Conservation (phyloP, 2,113 vertebrate genomes). For the Australoheros scitulus region DNA sequence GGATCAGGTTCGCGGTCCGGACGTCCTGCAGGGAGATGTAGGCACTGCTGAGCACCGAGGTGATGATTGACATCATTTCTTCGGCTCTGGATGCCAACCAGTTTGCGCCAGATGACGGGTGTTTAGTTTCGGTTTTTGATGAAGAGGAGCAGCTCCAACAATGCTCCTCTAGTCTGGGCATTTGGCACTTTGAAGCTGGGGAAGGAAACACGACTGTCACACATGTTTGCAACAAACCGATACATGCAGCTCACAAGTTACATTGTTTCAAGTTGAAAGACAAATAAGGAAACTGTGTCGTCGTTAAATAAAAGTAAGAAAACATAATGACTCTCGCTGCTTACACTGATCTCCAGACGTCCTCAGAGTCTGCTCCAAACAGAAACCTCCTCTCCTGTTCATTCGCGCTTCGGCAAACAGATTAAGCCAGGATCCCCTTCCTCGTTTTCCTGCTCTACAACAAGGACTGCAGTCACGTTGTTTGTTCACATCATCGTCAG, state of each 20-base stretch:
- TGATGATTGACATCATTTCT: conserved; percentile 84
- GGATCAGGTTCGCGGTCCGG: conserved; percentile 85
- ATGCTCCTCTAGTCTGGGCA: conserved; percentile 87
- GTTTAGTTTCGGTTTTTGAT: conserved; percentile 68
- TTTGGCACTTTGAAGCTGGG: conserved; percentile 73
- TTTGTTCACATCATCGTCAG: conserved; percentile 69
- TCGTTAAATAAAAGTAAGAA: not conserved
- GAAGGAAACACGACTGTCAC: not conserved
- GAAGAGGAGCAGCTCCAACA: conserved; percentile 87
- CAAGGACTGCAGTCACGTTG: conserved; percentile 36
- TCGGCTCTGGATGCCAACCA: conserved; percentile 80
- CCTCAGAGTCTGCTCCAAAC: conserved; percentile 33
- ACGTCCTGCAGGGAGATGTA: conserved; percentile 77
- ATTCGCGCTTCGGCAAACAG: conserved; percentile 9
- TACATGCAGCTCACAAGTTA: not conserved
- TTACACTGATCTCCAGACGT: conserved; percentile 70
- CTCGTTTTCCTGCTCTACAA: conserved; percentile 21
- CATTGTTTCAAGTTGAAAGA: not conserved
- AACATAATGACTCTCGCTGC: not conserved
- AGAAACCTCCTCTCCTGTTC: conserved; percentile 38
- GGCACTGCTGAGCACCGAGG: conserved; percentile 75
- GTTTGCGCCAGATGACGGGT: conserved; percentile 64
- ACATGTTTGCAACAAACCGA: not conserved
- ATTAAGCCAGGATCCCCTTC: not conserved
- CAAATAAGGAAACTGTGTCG: not conserved